Evolutionary conservation across 2,888 invertebrate species (phyloP).

Genomic region (Ditula angustiorana): DNA sequence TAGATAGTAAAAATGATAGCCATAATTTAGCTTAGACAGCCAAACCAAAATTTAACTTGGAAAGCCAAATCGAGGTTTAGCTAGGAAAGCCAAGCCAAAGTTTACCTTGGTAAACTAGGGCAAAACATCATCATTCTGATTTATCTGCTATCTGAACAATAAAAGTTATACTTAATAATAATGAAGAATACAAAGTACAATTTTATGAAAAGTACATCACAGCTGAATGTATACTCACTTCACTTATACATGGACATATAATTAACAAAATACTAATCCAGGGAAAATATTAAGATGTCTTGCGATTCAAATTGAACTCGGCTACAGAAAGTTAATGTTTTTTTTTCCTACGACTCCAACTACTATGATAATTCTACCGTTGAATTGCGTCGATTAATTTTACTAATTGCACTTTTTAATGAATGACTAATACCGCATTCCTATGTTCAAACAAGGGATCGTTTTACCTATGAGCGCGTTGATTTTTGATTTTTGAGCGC

Average conservation of each 20-base stretch:
- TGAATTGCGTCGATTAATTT: background rate
- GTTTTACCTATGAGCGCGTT: too few relatives aligned
- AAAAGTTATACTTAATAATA: constrained; percentile 10
- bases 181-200: constrained; percentile 2
- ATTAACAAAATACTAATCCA: background rate
- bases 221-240: constrained; percentile 29
- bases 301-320: background rate
- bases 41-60: too few relatives aligned
- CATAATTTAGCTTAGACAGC: background rate
- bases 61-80: too few relatives aligned
- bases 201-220: constrained; percentile 32
- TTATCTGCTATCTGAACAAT: background rate
- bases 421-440: too few relatives aligned
- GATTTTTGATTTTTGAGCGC: too few relatives aligned
- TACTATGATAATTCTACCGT: background rate
- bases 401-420: constrained; percentile 6
- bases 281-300: background rate
- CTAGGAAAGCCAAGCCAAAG: too few relatives aligned
- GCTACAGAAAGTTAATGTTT: background rate
- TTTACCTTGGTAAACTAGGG: too few relatives aligned
- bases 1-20: background rate
- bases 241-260: background rate
- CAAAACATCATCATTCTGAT: too few relatives aligned
- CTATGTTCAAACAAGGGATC: too few relatives aligned
- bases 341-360: background rate